These are phyloP conservation scores for Falco naumanni DNA, from an alignment of 2,797 vertebrate genomes.

Conservation along the genomic window DNA sequence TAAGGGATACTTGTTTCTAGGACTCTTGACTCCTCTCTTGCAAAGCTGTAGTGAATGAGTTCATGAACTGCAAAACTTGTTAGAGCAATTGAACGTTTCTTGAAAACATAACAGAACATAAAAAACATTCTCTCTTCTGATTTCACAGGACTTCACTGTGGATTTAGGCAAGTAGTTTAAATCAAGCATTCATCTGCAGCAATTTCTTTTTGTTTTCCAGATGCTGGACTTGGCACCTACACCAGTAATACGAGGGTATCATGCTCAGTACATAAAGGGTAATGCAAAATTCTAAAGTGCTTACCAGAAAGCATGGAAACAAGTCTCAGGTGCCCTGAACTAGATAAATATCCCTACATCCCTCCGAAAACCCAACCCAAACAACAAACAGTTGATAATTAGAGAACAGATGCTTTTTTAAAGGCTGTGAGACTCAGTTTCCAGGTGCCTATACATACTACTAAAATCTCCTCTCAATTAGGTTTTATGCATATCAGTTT, in stretches of 20 bases:
- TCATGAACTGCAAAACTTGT: background rate
- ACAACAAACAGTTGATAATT: background rate
- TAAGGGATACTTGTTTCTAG: background rate
- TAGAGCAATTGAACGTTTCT: background rate
- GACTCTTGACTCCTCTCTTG: background rate
- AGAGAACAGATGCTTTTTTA: background rate
- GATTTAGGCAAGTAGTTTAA: background rate
- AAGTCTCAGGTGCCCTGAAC: background rate
- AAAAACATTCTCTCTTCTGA: background rate
- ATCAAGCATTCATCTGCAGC: background rate
- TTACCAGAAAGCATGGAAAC: background rate
- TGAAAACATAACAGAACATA: background rate
- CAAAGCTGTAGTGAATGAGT: background rate
- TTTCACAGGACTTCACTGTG: background rate
- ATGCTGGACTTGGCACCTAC: background rate
- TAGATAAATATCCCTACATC: background rate
- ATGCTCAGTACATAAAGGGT: background rate
- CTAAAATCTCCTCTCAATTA: background rate
- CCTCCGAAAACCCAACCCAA: accelerated
- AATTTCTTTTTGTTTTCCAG: background rate
- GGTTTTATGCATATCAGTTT: background rate
- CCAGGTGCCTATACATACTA: background rate
- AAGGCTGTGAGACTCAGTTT: background rate
- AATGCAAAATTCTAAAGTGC: background rate
- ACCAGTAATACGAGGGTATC: background rate